Evolutionary conservation across 2,797 vertebrate genomes (phyloP).

Genomic region (Chrysocyon brachyurus): DNA sequence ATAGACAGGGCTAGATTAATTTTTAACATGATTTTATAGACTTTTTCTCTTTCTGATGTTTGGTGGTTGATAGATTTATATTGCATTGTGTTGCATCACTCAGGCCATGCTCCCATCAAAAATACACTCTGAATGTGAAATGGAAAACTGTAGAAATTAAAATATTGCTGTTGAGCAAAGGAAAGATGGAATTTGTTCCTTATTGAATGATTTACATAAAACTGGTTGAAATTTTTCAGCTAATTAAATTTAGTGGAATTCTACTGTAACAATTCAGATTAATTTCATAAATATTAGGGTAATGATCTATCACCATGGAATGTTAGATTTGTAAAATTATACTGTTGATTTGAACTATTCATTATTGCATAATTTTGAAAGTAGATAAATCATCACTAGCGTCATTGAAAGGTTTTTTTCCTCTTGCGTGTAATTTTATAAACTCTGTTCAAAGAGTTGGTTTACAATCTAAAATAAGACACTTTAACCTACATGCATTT

Average conservation of each 20-base stretch:
- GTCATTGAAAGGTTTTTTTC: background rate
- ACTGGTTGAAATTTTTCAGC: conserved; percentile 36
- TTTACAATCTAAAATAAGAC: conserved; percentile 48
- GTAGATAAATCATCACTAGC: background rate
- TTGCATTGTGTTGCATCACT: background rate
- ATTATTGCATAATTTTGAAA: conserved; percentile 64
- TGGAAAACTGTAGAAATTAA: conserved; percentile 22
- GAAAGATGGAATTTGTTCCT: conserved; percentile 22
- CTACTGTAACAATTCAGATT: conserved; percentile 15
- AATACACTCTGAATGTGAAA: background rate
- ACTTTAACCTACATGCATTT: background rate
- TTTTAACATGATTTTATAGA: background rate
- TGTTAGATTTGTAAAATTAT: conserved; percentile 51
- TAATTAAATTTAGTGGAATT: conserved; percentile 60
- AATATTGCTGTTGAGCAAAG: conserved; percentile 4
- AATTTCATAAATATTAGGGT: conserved; percentile 45
- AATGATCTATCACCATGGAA: background rate
- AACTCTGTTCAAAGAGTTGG: conserved; percentile 32
- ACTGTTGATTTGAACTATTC: conserved; percentile 15
- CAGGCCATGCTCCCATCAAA: background rate
- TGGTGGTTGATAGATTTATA: background rate
- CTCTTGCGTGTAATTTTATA: conserved; percentile 13
- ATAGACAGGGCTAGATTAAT: background rate
- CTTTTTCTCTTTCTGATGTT: background rate
- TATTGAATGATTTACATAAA: conserved; percentile 51